These are phyloP conservation scores for Ceratosolen solmsi DNA, from an alignment of 1,140 invertebrate genomes.

Conservation along the genomic window DNA sequence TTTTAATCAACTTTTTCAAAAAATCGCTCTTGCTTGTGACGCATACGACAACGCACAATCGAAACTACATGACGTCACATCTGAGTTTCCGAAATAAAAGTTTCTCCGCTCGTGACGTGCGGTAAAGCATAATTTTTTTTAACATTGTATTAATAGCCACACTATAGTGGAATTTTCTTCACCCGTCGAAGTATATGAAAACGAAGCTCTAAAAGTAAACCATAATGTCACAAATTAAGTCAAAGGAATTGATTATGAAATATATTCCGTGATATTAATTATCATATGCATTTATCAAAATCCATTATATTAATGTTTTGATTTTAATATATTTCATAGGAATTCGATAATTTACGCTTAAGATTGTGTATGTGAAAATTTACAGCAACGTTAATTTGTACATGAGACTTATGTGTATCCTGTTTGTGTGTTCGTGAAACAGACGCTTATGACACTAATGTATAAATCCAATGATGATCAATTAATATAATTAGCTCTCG, in stretches of 20 bases:
- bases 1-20: not conserved
- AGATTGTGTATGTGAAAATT: too few species aligned
- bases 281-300: not conserved
- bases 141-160: conserved; percentile 11
- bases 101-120: not conserved
- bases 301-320: not conserved
- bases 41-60: not conserved
- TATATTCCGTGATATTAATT: too few species aligned
- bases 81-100: conserved; percentile 13
- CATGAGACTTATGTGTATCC: not conserved
- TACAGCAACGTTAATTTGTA: not conserved
- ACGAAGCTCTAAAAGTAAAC: not conserved
- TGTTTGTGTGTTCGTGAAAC: not conserved
- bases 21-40: not conserved
- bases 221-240: too few species aligned
- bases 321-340: not conserved
- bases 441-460: not conserved
- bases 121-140: not conserved
- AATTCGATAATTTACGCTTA: too few species aligned
- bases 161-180: not conserved
- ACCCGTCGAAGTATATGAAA: not conserved
- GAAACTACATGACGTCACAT: not conserved
- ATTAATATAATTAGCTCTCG: too few species aligned
- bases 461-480: not conserved
- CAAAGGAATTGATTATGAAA: too few species aligned